Conservation (phyloP, 1,140 invertebrate genomes). For the Drosophila mayri region DNA sequence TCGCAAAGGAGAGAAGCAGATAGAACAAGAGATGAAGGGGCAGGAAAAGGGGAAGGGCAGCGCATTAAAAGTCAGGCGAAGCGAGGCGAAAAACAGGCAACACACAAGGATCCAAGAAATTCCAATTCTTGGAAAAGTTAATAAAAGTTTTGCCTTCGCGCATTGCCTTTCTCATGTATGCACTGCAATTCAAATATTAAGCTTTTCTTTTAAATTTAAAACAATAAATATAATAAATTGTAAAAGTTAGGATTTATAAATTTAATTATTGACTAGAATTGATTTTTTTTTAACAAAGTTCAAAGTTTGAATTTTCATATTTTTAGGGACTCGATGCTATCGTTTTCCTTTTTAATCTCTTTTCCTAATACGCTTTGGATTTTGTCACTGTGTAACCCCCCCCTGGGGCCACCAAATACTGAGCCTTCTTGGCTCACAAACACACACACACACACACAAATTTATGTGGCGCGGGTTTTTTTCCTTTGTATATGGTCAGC, state of each 20-base stretch:
- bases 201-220: no score
- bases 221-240: no score
- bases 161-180: conserved; percentile 70
- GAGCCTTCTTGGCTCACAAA: conserved; percentile 2
- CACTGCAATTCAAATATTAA: conserved; percentile 6
- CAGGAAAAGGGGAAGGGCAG: neutral
- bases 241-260: no score
- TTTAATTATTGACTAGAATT: no score
- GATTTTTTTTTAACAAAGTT: no score
- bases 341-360: neutral
- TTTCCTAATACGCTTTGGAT: neutral
- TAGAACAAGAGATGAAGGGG: conserved; percentile 9
- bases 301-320: no score
- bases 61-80: conserved; percentile 78
- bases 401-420: neutral
- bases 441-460: neutral
- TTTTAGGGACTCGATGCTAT: neutral
- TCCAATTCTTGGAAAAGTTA: conserved; percentile 81
- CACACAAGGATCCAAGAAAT: conserved; percentile 76
- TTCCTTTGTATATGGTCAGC: conserved; percentile 51
- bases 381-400: conserved; percentile 11
- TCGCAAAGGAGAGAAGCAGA: conserved; percentile 9
- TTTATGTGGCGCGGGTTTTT: conserved; percentile 27
- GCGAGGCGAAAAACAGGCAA: conserved; percentile 78
- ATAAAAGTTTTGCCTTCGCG: conserved; percentile 78